Conservation (phyloP, 2,888 invertebrate genomes). For the Apodemia hepburni region DNA sequence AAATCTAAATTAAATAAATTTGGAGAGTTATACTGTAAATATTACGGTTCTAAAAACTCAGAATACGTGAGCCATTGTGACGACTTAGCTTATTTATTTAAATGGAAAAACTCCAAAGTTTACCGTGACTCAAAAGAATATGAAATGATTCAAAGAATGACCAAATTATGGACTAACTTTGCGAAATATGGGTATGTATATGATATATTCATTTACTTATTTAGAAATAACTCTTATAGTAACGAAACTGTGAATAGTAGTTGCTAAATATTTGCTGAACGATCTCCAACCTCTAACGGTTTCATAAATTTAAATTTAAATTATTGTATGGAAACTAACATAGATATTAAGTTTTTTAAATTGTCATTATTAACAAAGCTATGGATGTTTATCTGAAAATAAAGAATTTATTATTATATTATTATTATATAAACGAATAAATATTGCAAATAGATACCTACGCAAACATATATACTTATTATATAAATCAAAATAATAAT, state of each 20-base stretch:
- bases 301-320: too few species aligned
- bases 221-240: too few species aligned
- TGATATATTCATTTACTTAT: too few species aligned
- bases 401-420: too few species aligned
- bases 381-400: too few species aligned
- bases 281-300: too few species aligned
- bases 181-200: conserved; percentile 55
- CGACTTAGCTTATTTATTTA: conserved; percentile 36
- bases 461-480: not conserved
- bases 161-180: conserved; percentile 58
- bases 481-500: not conserved
- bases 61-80: conserved; percentile 27
- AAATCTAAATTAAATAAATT: conserved; percentile 47
- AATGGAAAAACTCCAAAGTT: conserved; percentile 32
- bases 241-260: too few species aligned
- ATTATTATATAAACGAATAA: not conserved
- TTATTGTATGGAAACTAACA: too few species aligned
- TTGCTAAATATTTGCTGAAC: too few species aligned
- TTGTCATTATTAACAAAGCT: too few species aligned
- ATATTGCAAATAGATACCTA: not conserved
- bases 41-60: conserved; percentile 20
- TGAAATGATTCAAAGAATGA: conserved; percentile 44
- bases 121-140: conserved; percentile 39
- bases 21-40: conserved; percentile 26
- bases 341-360: too few species aligned